phyloP scores from a whole-genome alignment of 2,113 vertebrate species.

The Syngnathus scovelli region DNA sequence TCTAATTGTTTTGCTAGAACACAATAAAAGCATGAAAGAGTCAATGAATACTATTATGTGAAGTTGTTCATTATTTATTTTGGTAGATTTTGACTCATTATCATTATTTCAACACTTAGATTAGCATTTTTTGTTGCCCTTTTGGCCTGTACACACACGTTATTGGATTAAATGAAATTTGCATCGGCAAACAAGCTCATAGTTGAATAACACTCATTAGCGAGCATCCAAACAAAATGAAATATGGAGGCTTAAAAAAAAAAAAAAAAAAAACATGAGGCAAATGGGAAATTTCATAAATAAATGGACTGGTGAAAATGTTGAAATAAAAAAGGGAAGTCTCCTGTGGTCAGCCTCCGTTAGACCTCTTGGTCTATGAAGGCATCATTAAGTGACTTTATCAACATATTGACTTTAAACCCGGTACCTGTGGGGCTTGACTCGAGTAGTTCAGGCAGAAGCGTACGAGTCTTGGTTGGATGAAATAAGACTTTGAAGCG shows the following conservation, averaged over 20 bases:
- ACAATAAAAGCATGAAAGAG: too few relatives aligned
- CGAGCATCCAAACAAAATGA: constrained; percentile 46
- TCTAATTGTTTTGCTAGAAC: not conserved
- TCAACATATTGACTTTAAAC: constrained; percentile 72
- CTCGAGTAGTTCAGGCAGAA: constrained; percentile 58
- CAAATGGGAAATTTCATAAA: constrained; percentile 59
- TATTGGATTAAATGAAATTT: not conserved
- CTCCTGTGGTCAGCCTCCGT: constrained; percentile 68
- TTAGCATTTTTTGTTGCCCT: not conserved
- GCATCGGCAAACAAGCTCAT: constrained; percentile 18
- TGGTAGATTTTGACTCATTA: not conserved
- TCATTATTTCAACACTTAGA: not conserved
- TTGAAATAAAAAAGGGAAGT: constrained; percentile 62
- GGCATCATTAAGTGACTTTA: constrained; percentile 74
- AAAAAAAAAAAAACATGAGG: constrained; percentile 54
- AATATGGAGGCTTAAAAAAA: constrained; percentile 51
- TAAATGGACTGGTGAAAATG: constrained; percentile 56
- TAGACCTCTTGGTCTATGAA: constrained; percentile 70
- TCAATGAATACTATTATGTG: not conserved
- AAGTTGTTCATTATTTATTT: not conserved
- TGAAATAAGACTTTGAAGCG: constrained; percentile 79
- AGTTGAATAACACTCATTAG: constrained; percentile 8
- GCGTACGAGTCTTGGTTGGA: constrained; percentile 59
- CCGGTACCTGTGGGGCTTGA: constrained; percentile 66
- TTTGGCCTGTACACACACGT: constrained; percentile 6